A percentile compares a stretch with the other conserved stretches of the same genome.
These are phyloP conservation scores for Apotomis capreana DNA, from an alignment of 2,888 invertebrate species.

Conservation along the genomic window DNA sequence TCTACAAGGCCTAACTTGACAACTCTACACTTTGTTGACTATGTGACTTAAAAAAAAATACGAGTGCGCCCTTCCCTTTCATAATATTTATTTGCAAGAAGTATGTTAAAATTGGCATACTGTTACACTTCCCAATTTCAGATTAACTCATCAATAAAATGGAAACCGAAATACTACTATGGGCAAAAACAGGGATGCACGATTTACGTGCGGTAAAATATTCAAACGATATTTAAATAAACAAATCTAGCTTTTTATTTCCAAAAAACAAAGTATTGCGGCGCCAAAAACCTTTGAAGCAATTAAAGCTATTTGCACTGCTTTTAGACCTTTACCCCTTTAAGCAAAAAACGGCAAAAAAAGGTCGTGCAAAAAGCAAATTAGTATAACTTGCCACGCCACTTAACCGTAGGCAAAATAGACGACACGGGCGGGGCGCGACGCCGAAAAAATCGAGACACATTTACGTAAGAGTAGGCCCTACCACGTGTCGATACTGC, in stretches of 20 bases:
- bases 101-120: no score
- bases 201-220: background rate
- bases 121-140: no score
- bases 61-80: no score
- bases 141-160: no score
- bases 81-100: no score
- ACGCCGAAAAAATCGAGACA: slow-evolving; percentile 71
- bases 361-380: slow-evolving; percentile 64
- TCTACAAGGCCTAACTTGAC: no score
- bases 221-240: background rate
- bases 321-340: slow-evolving; percentile 61
- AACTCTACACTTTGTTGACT: no score
- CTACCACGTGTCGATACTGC: slow-evolving; percentile 49
- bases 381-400: slow-evolving; percentile 75
- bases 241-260: background rate
- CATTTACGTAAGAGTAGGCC: slow-evolving; percentile 60
- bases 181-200: no score
- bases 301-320: slow-evolving; percentile 35
- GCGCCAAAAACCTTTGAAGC: background rate
- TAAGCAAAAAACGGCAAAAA: slow-evolving; percentile 68
- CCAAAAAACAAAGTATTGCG: background rate
- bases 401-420: slow-evolving; percentile 79
- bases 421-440: slow-evolving; percentile 74
- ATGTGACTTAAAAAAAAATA: no score
- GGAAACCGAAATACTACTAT: no score